Evolutionary conservation across 1,140 invertebrate genomes (phyloP), one percentile per base, ranked within the genome.

Genomic region (Cyclargus thomasi): DNA sequence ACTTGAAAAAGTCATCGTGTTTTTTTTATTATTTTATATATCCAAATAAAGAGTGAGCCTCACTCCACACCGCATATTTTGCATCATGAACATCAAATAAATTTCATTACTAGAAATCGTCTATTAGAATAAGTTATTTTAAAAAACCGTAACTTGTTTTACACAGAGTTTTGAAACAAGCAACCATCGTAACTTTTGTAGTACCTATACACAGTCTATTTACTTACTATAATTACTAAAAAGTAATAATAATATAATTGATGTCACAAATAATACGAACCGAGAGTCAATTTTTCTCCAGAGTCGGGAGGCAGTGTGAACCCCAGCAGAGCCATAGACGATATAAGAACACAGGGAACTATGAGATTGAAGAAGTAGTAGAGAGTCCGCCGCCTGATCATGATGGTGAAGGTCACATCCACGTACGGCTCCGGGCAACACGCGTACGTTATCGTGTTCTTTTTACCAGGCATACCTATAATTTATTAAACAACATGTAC

Each of bases 321-420:
- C 39, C 98, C 98, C 76, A 99, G 92, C 68, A 99, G 94, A 63
- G 98, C 98, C 97, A 99, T 98, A 68, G 97, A 98, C 68, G 98
- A 98, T 82, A 99, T 98, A 81, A 99, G 94, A 68, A 99, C 97
- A 91, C 98, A 99, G 68, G 99, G 99, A 79, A 99, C 97, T 86
- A 99, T 99, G 79, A 99, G 94, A 92, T 99, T 99, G 94, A 99
- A 99, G 91, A 99, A 99, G 93, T 99, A 99, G 92, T 99, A 99
- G 68, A 99, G 93, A 22, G 98, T 99, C 81, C 98, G 93, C 86
- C 99, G 93, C 76, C 98, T 93, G 82, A 99, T 99, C 92, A 98
- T 96, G 81, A 99, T 98, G 67, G 96, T 97, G 91, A 99, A 99
- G 23, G 98, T 99, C 62, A 99, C 95, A 91, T 99, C 99, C 71